Evolutionary conservation across 2,797 vertebrate species (phyloP), one percentile per base, ranked within the genome.

Genomic region (Amblyraja radiata): DNA sequence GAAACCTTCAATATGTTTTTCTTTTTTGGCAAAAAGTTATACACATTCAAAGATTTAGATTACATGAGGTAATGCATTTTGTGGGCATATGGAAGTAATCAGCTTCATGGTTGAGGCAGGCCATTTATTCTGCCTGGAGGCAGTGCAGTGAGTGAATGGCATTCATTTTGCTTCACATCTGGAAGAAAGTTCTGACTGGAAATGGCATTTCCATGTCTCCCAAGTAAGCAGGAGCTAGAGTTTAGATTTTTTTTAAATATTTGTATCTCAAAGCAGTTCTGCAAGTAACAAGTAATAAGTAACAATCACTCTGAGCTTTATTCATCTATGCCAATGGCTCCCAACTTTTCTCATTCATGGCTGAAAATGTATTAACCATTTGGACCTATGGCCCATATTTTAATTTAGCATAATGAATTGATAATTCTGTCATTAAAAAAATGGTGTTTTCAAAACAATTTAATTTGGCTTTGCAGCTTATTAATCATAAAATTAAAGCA

Each of bases 1-100:
- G 84, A 88, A 88, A 88, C 18, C 84, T 68, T 88, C 63, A 88
- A 88, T 88, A 65, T 88, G 63, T 88, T 68, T 86, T 88, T 88
- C 71, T 68, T 65, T 88, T 68, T 16, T 88, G 84, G 84, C 84
- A 68, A 32, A 68, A 36, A 88, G n/a, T 32, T 68, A 36, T n/a
- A 68, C 84, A 63, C n/a, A 10, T 23, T 88, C 63, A 32, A 88
- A 88, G 63, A 65, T 21, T 88, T 68, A 32, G 63, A 88, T 88
- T 32, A 88, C 65, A 68, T 88, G 63, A 88, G 63, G 84, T 88
- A 88, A 79, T 68, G 16, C 14, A 65, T 88, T 88, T 88, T 88
- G 84, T 68, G 84, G n/a, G 6, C 84, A 88, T 88, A 68, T 88
- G 84, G 84, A 88, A 88, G 36, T 68, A 88, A 88, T 88, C 16